Evolutionary conservation across 2,797 vertebrate genomes (phyloP).

Genomic region (Diceros bicornis): DNA sequence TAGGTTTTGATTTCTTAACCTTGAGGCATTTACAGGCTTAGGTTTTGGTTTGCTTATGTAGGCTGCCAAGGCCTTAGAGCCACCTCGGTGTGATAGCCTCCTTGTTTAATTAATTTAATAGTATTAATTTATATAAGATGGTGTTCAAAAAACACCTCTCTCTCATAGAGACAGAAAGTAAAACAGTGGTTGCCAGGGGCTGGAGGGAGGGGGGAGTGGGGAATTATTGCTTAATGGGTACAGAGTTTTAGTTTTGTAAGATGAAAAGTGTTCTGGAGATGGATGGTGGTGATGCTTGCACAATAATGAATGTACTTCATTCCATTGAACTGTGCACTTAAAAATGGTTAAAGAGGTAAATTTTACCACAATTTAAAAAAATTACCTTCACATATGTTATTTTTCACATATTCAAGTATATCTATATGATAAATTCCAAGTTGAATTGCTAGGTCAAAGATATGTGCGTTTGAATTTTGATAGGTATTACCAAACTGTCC

Average conservation of each 20-base stretch:
- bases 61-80: neutral
- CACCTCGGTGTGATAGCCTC: no score
- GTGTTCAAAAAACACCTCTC: neutral
- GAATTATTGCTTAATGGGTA: neutral
- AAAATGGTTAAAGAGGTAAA: neutral
- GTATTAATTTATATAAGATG: neutral
- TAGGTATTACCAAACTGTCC: neutral
- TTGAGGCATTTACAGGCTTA: neutral
- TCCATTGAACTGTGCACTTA: neutral
- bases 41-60: neutral
- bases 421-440: neutral
- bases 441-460: conserved; percentile 15
- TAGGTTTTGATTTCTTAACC: neutral
- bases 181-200: neutral
- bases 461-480: neutral
- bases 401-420: neutral
- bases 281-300: neutral
- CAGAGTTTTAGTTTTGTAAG: neutral
- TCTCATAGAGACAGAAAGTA: neutral
- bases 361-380: neutral
- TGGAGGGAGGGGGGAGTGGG: neutral
- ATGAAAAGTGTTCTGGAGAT: neutral
- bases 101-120: neutral
- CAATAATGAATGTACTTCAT: neutral
- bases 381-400: neutral